A percentile compares a stretch with the other conserved stretches of the same genome.
Evolutionary conservation across 1,140 invertebrate species (phyloP).

Genomic region (Leucophenga varia): DNA sequence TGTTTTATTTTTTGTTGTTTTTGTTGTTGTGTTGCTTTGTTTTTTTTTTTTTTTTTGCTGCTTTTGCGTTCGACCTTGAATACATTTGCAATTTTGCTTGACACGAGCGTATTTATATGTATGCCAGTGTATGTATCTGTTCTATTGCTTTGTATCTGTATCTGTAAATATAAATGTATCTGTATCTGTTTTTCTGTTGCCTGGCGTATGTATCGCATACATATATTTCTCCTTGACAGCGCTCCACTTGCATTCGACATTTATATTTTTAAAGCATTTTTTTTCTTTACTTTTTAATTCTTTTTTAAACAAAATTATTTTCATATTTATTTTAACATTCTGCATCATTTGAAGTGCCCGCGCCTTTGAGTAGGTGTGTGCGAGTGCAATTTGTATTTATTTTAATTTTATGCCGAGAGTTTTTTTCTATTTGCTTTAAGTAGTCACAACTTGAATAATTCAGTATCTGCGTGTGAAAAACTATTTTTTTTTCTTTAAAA

Average conservation of each 20-base stretch:
- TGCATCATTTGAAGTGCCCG: conserved; percentile 13
- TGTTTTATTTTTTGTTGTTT: not conserved
- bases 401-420: conserved; percentile 6
- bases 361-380: conserved; percentile 21
- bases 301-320: conserved; percentile 12
- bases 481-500: no score
- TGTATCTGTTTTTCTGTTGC: conserved; percentile 17
- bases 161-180: conserved; percentile 4
- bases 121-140: conserved; percentile 2
- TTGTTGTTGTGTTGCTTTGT: no score
- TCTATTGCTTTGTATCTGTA: conserved; percentile 12
- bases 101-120: conserved; percentile 13
- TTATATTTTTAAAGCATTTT: conserved; percentile 2
- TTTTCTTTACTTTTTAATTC: conserved; percentile 12
- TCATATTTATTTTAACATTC: conserved; percentile 23
- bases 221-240: conserved; percentile 6
- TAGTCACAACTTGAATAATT: no score
- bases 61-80: conserved; percentile 51
- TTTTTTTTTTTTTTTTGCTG: conserved; percentile 16
- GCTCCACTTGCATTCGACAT: conserved; percentile 3
- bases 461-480: no score
- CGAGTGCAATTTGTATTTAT: conserved; percentile 18
- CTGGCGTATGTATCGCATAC: conserved; percentile 14
- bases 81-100: conserved; percentile 43
- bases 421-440: no score